phyloP scores from a whole-genome alignment of 1,140 invertebrate genomes.

The Wiebesia pumilae region DNA sequence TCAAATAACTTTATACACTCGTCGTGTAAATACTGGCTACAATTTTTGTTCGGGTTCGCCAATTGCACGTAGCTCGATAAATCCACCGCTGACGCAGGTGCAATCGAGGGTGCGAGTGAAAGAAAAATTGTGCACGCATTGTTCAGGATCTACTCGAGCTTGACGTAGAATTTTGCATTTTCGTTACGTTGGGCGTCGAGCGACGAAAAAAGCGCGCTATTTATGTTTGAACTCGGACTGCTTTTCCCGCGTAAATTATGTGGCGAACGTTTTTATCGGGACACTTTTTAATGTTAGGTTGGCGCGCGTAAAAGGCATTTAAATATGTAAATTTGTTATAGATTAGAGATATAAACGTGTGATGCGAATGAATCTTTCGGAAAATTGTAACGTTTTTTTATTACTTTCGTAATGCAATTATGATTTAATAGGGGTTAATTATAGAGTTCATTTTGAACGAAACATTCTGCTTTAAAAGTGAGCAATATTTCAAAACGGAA shows the following conservation, averaged over 20 bases:
- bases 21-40: not conserved
- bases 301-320: not conserved
- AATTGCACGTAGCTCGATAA: not conserved
- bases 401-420: not conserved
- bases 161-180: not conserved
- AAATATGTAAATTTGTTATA: constrained; percentile 17
- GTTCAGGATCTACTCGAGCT: not conserved
- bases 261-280: constrained; percentile 15
- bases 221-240: not conserved
- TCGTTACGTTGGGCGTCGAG: not conserved
- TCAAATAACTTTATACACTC: not conserved
- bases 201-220: constrained; percentile 3
- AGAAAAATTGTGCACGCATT: constrained; percentile 9
- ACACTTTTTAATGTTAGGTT: constrained; percentile 12
- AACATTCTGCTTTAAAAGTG: constrained; percentile 1
- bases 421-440: constrained; percentile 19
- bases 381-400: constrained; percentile 5
- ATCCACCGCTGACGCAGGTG: not conserved
- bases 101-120: not conserved
- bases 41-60: no score
- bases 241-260: constrained; percentile 30
- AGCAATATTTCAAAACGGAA: not conserved
- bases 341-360: constrained; percentile 20
- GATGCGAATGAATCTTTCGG: constrained; percentile 35
- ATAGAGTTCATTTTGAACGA: constrained; percentile 10